Conservation (phyloP, 2,113 vertebrate species). For the Hippocampus zosterae region DNA sequence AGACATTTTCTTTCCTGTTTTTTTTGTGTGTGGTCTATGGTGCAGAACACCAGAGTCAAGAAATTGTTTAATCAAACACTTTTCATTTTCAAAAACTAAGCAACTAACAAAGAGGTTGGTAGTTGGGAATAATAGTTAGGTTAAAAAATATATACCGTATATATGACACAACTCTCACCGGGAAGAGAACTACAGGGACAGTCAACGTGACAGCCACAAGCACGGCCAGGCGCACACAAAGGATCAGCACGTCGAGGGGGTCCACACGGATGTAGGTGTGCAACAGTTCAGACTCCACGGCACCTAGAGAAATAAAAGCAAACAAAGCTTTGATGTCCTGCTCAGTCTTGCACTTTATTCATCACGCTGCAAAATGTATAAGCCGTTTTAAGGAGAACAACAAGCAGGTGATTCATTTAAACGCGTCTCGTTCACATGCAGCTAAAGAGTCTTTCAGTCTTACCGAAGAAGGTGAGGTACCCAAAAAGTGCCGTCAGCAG, state of each 20-base stretch:
- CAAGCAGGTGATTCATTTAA: slow-evolving; percentile 31
- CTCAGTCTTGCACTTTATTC: neutral
- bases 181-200: slow-evolving; percentile 84
- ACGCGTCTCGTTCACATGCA: slow-evolving; percentile 1
- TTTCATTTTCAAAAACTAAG: too few species aligned
- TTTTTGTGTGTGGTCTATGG: too few species aligned
- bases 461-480: slow-evolving; percentile 85
- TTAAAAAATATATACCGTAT: neutral
- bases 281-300: slow-evolving; percentile 77
- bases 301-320: slow-evolving; percentile 52
- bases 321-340: neutral
- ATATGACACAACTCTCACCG: slow-evolving; percentile 58
- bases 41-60: too few species aligned
- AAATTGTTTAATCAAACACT: too few species aligned
- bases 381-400: neutral
- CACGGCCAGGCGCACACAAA: slow-evolving; percentile 80
- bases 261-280: slow-evolving; percentile 78
- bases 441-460: slow-evolving; percentile 39
- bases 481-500: slow-evolving; percentile 81
- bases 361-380: slow-evolving; percentile 13
- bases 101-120: too few species aligned
- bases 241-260: slow-evolving; percentile 72
- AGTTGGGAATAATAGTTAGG: neutral
- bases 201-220: slow-evolving; percentile 82
- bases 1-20: too few species aligned